These are phyloP conservation scores for Pyrocephalus nanus DNA, from an alignment of 2,797 vertebrate genomes.

Conservation along the genomic window DNA sequence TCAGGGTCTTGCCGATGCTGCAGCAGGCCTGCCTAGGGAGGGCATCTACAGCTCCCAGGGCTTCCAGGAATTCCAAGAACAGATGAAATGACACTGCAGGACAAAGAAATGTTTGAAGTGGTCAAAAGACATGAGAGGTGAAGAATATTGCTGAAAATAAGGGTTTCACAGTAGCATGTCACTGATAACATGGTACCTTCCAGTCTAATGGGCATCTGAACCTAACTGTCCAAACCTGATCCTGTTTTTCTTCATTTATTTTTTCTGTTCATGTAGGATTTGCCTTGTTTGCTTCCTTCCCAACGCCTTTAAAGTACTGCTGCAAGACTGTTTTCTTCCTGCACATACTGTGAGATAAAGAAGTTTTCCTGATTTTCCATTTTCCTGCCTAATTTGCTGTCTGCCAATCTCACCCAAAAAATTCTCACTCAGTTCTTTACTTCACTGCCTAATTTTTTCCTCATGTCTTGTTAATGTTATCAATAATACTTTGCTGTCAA, in stretches of 20 bases:
- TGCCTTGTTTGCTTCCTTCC: background rate
- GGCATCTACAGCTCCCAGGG: background rate
- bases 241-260: background rate
- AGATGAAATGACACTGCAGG: background rate
- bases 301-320: background rate
- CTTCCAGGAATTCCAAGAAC: background rate
- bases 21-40: background rate
- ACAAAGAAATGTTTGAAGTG: background rate
- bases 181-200: background rate
- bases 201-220: background rate
- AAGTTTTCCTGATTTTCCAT: background rate
- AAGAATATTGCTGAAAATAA: background rate
- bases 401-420: background rate
- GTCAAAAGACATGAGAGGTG: fast-evolving
- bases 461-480: background rate
- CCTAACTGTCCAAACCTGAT: background rate
- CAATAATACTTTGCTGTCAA: background rate
- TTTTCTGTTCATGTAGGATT: background rate
- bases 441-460: background rate
- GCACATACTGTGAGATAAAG: background rate
- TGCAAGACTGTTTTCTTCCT: background rate
- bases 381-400: background rate
- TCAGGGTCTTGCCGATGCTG: background rate
- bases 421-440: background rate
- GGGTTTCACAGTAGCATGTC: background rate